Base-by-base conservation (phyloP, 2,797 vertebrate species). In the Falco naumanni region DNA sequence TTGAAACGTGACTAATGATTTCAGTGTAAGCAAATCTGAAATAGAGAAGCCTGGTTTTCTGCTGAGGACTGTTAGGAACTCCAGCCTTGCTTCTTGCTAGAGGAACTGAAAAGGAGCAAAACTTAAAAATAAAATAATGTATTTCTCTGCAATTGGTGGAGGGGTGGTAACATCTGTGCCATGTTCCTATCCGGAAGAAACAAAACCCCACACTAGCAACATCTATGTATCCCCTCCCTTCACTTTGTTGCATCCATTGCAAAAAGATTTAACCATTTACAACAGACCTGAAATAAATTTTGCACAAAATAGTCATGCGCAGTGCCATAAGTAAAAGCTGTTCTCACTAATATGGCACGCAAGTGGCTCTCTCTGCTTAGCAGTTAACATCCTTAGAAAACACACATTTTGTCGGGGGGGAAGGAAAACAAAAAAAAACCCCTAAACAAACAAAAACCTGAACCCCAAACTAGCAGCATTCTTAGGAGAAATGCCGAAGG, bases 51-150 rank as follows among this genome's bases (percentile, higher is more conserved):
- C 65, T 89, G 9, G 5, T 93, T 81, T 92, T 70, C 65, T 89
- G 33, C 41, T 90, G 59, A 81, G 48, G 60, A 54, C 51, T 65
- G 26, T 39, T 43, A 22, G 26, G 51, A 66, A n/a, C 25, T 79
- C 56, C 43, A 74, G 86, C 24, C 51, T 88, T 84, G 53, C 61
- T 51, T 69, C 34, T 90, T 91, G 57, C 66, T 84, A 41, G 84
- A 93, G 64, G 79, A 94, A 51, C 59, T 86, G 79, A 59, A 88
- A 72, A 69, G 37, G 37, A 87, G 11, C 75, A 79, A 90, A 92
- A 25, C 57, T 85, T 4, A 1, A 66, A 92, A 64, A 82, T 66
- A 24, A 8, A 59, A 47, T 84, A 45, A 22, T 79, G 8, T 69
- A 72, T 74, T 93, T 90, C 53, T 80, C 37, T 34, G 8, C 84